Evolutionary conservation across 92 coral and sea anemone genomes (phyloP).

Genomic region (Chrysogorgia sp.): DNA sequence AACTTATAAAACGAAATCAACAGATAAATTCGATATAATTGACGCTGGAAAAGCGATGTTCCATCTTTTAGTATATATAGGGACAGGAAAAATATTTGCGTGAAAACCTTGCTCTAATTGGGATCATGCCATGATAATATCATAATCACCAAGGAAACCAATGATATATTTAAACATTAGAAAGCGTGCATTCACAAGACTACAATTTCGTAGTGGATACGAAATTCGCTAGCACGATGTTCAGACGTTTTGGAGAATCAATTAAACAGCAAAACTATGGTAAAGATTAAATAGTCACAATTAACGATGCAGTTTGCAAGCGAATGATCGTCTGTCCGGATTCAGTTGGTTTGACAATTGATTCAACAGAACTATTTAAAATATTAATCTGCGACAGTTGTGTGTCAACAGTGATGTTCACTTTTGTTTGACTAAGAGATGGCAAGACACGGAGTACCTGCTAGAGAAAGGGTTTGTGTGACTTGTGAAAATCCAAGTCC

Average conservation of each 20-base stretch:
- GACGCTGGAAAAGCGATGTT: too few species aligned
- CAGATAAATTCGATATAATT: too few species aligned
- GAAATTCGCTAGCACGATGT: not conserved
- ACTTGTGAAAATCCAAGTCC: constrained; percentile 90
- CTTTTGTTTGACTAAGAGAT: not conserved
- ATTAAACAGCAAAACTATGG: not conserved
- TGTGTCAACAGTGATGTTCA: not conserved
- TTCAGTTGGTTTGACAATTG: not conserved
- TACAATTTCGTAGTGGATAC: not conserved
- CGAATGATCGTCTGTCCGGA: too few species aligned
- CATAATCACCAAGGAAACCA: constrained; percentile 38
- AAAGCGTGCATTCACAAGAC: not conserved
- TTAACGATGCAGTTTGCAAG: too few species aligned
- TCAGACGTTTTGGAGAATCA: too few species aligned
- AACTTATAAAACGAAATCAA: too few species aligned
- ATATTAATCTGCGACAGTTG: not conserved
- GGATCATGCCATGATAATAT: constrained; percentile 20
- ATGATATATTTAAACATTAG: constrained; percentile 9
- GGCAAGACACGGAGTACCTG: not conserved
- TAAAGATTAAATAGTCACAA: too few species aligned
- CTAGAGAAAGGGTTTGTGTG: constrained; percentile 58
- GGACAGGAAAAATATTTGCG: not conserved
- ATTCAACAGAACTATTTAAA: not conserved
- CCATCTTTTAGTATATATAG: too few species aligned
- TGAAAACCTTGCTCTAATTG: not conserved